Percentiles rank a stretch among this genome's conserved stretches.
Conservation (phyloP, 2,113 vertebrate species). For the Cottus gobio region DNA sequence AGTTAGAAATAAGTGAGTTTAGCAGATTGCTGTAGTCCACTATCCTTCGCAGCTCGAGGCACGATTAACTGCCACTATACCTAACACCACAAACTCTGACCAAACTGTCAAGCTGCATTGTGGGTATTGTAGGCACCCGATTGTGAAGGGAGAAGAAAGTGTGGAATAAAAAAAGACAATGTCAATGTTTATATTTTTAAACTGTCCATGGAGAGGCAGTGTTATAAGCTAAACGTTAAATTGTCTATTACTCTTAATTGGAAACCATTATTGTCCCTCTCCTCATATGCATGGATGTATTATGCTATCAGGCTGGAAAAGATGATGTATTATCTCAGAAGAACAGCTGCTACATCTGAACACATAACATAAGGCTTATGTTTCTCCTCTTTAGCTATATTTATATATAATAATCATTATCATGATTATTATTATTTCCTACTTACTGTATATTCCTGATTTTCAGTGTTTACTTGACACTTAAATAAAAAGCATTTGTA, state of each 20-base stretch:
- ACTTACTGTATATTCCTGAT: neutral
- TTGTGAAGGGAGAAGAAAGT: neutral
- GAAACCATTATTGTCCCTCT: neutral
- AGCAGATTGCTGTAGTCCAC: neutral
- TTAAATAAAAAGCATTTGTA: neutral
- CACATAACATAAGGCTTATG: neutral
- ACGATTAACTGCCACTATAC: neutral
- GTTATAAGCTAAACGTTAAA: neutral
- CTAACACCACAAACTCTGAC: neutral
- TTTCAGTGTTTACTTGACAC: neutral
- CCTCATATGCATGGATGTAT: neutral
- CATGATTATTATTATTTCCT: neutral
- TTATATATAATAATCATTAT: neutral
- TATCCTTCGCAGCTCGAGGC: neutral
- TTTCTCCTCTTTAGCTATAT: neutral
- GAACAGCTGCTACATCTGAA: neutral
- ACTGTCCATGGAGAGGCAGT: neutral
- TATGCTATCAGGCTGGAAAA: neutral
- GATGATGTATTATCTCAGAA: neutral
- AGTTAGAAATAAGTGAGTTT: neutral
- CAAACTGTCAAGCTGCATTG: neutral
- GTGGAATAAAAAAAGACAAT: neutral
- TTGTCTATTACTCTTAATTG: neutral
- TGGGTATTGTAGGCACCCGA: neutral
- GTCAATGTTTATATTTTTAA: neutral